Evolutionary conservation across 1,140 invertebrate species (phyloP), one percentile per base, ranked within the genome.

Genomic region (Liolophura sinensis): DNA sequence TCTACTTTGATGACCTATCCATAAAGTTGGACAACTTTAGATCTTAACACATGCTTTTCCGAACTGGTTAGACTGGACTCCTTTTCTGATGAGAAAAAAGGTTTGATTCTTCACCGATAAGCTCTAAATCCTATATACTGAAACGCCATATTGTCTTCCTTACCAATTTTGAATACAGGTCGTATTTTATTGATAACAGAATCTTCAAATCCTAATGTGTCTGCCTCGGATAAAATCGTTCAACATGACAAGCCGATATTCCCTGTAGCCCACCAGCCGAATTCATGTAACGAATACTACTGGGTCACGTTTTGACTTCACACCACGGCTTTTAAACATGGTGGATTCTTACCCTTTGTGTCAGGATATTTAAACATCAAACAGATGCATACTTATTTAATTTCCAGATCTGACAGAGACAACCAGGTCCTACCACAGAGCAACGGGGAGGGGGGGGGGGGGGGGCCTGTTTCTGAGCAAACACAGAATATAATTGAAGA

Each of bases 171-270:
- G 52, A 69, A 72, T 1, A 24, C 49, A 31, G 22, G 49, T 62
- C 66, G 48, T 31, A 69, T 62, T 46, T 55, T 27, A 24, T 54
- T 56, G n/a, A 65, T 69, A 12, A 68, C 64, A 50, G 50, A 20
- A 7, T 57, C n/a, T 48, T 62, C 52, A 62, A 72, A 69, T n/a
- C 62, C 54, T 9, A 12, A 15, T 40, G 27, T 54, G 16, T 52
- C 67, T 50, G 59, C 67, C n/a, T 67, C 62, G 69, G 18, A 72
- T 47, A 62, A 72, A 69, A 55, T 72, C 70, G 54, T 69, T n/a
- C 67, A 22, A 72, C 70, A 65, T 72, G 70, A 57, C 67, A 65
- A 16, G 67, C 52, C 47, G 66, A 49, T 48, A 69, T 54, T 31
- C 62, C 70, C 31, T 58, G 47, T 52, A 69, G 31, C 24, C 22